Conservation (phyloP, 1,140 invertebrate genomes). For the Heliconius eleuchia region DNA sequence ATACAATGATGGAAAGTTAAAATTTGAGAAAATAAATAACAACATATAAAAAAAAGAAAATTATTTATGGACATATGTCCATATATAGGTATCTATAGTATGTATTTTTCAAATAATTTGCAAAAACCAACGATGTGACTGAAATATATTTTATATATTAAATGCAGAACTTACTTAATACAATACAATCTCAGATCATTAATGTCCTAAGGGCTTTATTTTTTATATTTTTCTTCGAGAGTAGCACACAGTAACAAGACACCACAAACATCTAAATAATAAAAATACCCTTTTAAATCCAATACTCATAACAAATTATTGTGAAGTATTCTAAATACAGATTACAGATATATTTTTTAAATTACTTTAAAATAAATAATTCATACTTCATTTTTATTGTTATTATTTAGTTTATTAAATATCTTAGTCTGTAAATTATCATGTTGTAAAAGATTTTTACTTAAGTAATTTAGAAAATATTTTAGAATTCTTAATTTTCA, state of each 20-base stretch:
- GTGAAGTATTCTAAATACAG: background rate
- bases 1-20: too few relatives aligned
- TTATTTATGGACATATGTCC: too few relatives aligned
- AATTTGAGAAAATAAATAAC: too few relatives aligned
- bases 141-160: too few relatives aligned
- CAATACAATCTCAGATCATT: background rate
- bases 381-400: background rate
- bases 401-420: background rate
- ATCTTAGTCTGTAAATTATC: background rate
- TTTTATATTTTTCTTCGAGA: background rate
- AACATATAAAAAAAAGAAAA: too few relatives aligned
- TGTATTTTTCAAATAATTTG: too few relatives aligned
- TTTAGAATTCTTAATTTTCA: background rate
- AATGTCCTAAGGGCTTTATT: background rate
- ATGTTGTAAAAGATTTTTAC: background rate
- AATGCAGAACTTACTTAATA: too few relatives aligned
- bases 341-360: background rate
- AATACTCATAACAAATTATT: slow-evolving; percentile 18
- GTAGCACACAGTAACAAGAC: slow-evolving; percentile 27
- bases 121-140: too few relatives aligned
- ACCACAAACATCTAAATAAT: slow-evolving; percentile 36
- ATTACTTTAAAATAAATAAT: background rate
- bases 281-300: slow-evolving; percentile 43
- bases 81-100: too few relatives aligned
- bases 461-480: slow-evolving; percentile 1